Evolutionary conservation across 2,888 invertebrate species (phyloP).

Genomic region (Lithophane socia): DNA sequence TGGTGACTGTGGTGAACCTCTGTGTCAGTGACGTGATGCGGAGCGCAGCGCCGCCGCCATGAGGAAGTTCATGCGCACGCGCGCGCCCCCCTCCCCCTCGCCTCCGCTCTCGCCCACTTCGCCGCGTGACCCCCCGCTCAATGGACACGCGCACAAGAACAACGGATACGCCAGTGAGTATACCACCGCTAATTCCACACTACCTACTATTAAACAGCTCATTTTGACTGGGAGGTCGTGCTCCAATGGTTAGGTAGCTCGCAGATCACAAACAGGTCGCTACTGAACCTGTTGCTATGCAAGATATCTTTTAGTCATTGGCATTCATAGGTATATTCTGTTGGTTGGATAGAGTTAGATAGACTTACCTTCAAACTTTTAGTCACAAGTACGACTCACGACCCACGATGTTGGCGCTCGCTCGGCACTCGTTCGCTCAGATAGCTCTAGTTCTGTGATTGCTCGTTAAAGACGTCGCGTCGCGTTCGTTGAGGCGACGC

Average conservation of each 20-base stretch:
- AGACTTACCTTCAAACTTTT: no score
- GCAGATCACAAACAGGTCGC: neutral
- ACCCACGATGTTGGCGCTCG: neutral
- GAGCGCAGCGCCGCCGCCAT: slow-evolving; percentile 64
- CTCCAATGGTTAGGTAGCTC: neutral
- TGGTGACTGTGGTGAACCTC: slow-evolving; percentile 1
- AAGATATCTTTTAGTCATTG: slow-evolving; percentile 1
- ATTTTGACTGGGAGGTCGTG: neutral
- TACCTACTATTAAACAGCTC: no score
- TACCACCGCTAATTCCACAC: neutral
- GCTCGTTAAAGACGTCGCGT: neutral
- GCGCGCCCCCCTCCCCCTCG: slow-evolving; percentile 59
- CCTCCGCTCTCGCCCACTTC: slow-evolving; percentile 44
- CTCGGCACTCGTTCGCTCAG: neutral
- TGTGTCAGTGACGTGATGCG: slow-evolving; percentile 42
- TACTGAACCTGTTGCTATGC: neutral
- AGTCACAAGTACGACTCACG: neutral
- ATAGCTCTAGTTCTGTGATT: neutral
- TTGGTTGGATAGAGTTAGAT: neutral
- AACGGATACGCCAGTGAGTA: slow-evolving; percentile 75
- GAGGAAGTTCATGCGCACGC: slow-evolving; percentile 84
- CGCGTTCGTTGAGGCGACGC: neutral
- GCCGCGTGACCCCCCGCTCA: slow-evolving; percentile 43
- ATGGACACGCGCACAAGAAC: slow-evolving; percentile 58
- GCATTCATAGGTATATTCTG: neutral